Evolutionary conservation across 2,888 invertebrate species (phyloP).

Genomic region (Lepeophtheirus nordmannii): DNA sequence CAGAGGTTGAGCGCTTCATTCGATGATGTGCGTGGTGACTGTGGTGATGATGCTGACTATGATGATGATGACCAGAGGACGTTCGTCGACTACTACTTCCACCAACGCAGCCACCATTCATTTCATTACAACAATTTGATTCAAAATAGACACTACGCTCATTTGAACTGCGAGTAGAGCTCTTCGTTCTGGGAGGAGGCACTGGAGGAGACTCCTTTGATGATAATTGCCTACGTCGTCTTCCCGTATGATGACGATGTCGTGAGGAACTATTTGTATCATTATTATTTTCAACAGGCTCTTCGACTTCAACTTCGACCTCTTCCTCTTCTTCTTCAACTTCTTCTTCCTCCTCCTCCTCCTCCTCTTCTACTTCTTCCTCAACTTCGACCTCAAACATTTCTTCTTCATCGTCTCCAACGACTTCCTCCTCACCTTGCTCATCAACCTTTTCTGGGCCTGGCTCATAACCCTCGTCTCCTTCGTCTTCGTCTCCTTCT

Average conservation of each 20-base stretch:
- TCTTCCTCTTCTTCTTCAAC: conserved; percentile 13
- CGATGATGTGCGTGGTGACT: too few relatives aligned
- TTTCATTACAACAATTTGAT: conserved; percentile 36
- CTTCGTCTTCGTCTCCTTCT: conserved; percentile 5
- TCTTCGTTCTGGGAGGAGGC: conserved; percentile 21
- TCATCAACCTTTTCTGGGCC: neutral
- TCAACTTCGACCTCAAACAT: neutral
- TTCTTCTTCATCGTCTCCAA: neutral
- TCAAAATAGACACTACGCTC: conserved; percentile 55
- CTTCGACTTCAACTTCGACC: neutral
- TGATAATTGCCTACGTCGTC: neutral
- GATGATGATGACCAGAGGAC: neutral
- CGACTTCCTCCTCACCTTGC: neutral
- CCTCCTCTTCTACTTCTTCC: neutral
- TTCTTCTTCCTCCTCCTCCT: neutral
- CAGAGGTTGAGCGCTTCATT: too few relatives aligned
- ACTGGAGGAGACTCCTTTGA: conserved; percentile 13
- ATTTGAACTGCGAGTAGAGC: conserved; percentile 25
- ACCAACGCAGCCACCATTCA: neutral
- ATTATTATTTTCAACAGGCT: neutral
- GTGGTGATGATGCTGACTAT: neutral
- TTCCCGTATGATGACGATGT: neutral
- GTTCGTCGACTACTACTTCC: neutral
- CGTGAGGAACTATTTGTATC: neutral
- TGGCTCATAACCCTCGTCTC: neutral